Percentiles rank a stretch among this genome's conserved stretches.
phyloP scores from a whole-genome alignment of 2,113 vertebrate genomes.

The Motacilla tschutschensis region DNA sequence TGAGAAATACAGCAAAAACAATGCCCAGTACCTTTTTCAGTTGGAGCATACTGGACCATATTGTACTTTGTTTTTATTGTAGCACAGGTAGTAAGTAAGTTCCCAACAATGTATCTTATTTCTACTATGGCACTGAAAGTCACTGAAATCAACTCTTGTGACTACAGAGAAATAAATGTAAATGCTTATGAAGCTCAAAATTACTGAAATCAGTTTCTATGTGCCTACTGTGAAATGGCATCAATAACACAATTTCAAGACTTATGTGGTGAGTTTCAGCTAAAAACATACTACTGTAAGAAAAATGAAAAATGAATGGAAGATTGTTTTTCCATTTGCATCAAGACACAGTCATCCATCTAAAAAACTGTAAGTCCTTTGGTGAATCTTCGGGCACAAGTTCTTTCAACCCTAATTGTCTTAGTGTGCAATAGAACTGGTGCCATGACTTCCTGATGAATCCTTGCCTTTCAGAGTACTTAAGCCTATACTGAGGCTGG shows the following conservation, averaged over 20 bases:
- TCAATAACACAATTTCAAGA: not conserved
- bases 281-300: not conserved
- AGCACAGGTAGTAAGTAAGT: not conserved
- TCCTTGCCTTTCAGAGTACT: not conserved
- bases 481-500: not conserved
- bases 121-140: not conserved
- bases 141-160: not conserved
- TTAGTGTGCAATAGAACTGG: fast-evolving
- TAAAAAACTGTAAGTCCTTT: not conserved
- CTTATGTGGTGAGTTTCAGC: fast-evolving
- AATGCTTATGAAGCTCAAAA: not conserved
- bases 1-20: not conserved
- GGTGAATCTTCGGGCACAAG: not conserved
- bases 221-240: not conserved
- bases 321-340: not conserved
- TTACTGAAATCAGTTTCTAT: not conserved
- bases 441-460: fast-evolving
- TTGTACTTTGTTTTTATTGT: not conserved
- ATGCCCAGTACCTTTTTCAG: fast-evolving
- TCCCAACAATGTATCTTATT: not conserved
- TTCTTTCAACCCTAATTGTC: not conserved
- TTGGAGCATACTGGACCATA: too few relatives aligned
- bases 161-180: not conserved
- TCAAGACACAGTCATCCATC: not conserved
- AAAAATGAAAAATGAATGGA: not conserved